Evolutionary conservation across 2,888 invertebrate species (phyloP), one percentile per base, ranked within the genome.

Genomic region (Euproctis similis): DNA sequence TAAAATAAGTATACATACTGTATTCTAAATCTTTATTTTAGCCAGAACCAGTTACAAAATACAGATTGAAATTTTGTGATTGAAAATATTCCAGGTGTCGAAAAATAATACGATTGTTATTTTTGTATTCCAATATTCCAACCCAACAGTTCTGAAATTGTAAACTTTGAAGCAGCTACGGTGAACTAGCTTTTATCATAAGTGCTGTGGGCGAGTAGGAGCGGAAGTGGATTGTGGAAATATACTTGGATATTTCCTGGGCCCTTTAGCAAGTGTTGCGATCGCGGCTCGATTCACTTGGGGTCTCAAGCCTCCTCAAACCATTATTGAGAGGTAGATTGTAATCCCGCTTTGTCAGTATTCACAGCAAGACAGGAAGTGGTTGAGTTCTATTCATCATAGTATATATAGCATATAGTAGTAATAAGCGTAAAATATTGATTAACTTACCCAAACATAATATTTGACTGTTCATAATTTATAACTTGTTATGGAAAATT

Each of bases 321-420:
- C 46, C 51, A 46, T 51, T 53, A 56, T 53, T 54, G 57, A 53
- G 49, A 46, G 48, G 48, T 54, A 59, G 66, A 69, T 69, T 69
- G 59, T 63, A 66, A 71, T 69, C 71, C 63, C 52, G 69, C 73
- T 63, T 61, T 67, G 66, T 69, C 67, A 72, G 61, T 54, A 56
- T 46, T 46, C 45, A 42, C 39, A 39, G 43, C 36, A 41, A 46
- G 49, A 54, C 58, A 54, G 54, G 60, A 64, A 64, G 55, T 60
- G 59, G 53, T 59, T 41, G 47, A 58, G 51, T 37, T 45, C 42
- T 39, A 35, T 53, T 60, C 39, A 41, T 2, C 2, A 10, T 4
- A 7, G 21, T 21, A 21, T 21, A 10, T 3, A 19, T 19, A 3
- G 3, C n/a, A n/a, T 5, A n/a, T 19, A 7, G 7, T 3, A 11